Percentiles rank a stretch among this genome's conserved stretches.
Evolutionary conservation across 2,113 vertebrate species (phyloP).

Genomic region (Leucosticte australis): DNA sequence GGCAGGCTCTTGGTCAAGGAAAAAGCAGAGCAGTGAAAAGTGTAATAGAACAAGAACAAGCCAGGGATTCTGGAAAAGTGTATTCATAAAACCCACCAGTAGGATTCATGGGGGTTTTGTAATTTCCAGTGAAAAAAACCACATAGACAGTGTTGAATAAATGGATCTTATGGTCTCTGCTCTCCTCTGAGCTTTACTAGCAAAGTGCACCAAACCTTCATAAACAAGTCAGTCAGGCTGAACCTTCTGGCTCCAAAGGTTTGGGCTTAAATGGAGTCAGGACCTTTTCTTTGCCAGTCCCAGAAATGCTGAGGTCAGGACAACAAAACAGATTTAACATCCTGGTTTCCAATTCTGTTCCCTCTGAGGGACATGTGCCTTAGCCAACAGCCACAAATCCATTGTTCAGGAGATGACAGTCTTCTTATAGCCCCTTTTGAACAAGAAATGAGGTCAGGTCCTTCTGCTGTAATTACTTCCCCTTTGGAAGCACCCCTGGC

Average conservation of each 20-base stretch:
- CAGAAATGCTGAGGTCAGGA: neutral
- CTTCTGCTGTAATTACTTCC: neutral
- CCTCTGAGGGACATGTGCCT: neutral
- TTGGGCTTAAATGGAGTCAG: neutral
- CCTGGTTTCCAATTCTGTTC: neutral
- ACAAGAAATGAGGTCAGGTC: neutral
- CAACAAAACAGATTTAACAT: neutral
- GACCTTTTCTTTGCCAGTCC: neutral
- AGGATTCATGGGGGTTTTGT: neutral
- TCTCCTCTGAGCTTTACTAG: neutral
- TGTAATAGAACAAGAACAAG: neutral
- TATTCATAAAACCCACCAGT: neutral
- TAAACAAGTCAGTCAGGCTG: neutral
- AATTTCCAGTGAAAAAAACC: neutral
- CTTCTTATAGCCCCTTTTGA: neutral
- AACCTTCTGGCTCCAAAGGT: neutral
- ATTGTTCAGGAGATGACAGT: neutral
- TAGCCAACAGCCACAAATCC: neutral
- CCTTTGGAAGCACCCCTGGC: neutral
- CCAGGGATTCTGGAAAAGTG: neutral
- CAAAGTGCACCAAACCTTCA: neutral
- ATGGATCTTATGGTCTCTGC: rapidly evolving
- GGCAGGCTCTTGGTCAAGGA: neutral
- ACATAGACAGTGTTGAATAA: neutral
- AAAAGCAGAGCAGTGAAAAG: neutral